A percentile compares a stretch with the other conserved stretches of the same genome.
These are phyloP conservation scores for Drosophila grimshawi DNA, from an alignment of 1,140 invertebrate genomes.

Conservation along the genomic window DNA sequence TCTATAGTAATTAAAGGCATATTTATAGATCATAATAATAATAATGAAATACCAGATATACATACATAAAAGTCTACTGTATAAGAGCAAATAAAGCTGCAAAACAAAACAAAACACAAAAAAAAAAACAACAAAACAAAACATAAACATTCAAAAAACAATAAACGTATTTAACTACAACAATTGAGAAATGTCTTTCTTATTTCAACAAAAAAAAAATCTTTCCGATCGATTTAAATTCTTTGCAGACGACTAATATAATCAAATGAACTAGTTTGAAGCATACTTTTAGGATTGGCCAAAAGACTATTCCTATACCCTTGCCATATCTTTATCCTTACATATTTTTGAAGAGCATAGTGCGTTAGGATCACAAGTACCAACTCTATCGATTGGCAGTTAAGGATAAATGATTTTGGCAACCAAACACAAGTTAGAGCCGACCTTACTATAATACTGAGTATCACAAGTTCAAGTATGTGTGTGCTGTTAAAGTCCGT, in stretches of 20 bases:
- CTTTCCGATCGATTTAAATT: neutral
- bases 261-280: neutral
- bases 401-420: neutral
- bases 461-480: neutral
- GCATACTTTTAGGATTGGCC: neutral
- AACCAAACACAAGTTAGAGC: neutral
- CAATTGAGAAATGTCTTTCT: constrained; percentile 5
- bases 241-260: too few species aligned
- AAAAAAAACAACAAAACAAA: constrained; percentile 55
- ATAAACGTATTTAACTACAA: constrained; percentile 80
- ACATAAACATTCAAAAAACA: constrained; percentile 71
- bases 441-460: neutral
- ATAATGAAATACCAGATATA: constrained; percentile 59
- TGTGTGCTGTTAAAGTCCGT: neutral
- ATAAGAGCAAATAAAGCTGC: constrained; percentile 69
- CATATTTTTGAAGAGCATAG: neutral
- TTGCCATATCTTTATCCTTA: neutral
- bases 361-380: neutral
- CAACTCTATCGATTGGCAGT: neutral
- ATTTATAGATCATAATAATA: constrained; percentile 79
- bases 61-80: constrained; percentile 70
- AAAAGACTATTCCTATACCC: neutral
- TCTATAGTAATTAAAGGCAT: constrained; percentile 81
- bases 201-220: neutral
- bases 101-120: constrained; percentile 54